Evolutionary conservation across 2,113 vertebrate genomes (phyloP), one percentile per base, ranked within the genome.

Genomic region (Megalops atlanticus): DNA sequence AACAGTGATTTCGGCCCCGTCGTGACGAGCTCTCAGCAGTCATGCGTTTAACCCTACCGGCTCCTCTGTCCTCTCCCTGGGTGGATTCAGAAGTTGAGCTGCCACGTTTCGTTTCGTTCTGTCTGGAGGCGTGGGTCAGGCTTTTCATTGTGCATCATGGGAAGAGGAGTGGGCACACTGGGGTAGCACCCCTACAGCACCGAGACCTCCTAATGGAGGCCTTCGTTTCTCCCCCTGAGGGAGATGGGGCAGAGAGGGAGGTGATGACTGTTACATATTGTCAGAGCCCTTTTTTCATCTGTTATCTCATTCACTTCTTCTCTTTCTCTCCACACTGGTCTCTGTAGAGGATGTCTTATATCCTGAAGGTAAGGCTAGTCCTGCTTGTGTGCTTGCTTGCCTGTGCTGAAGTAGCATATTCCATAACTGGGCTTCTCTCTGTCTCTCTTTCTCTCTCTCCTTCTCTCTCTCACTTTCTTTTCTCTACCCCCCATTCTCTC

Each of bases 321-420:
- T 95, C 93, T 96, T 92, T 96, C 94, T 95, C 95, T 95, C 93
- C 94, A 93, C 94, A 93, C 96, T 96, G 93, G 92, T 94, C 89
- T 92, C 90, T 97, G 89, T 97, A 99, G 98, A 98, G 98, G 97
- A 98, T 99, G 96, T 99, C 98, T 98, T 99, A 97, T 98, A 98
- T 99, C 94, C 95, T 98, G 92, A 99, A 99, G 98, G 97, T 99
- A 99, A 99, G 98, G 94, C 92, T 96, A 96, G 96, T 93, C 78
- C 82, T 80, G 78, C 79, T 47, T 83, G 58, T 80, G 70, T 72
- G 31, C 71, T 54, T 47, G 74, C 33, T 80, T 83, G 88, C 89
- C 90, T 83, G 80, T 88, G 84, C 82, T 92, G 89, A 86, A 88
- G 86, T 85, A 86, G 86, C 83, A 82, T 84, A n/a, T n/a, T 83